Conservation (phyloP, 2,797 vertebrate species). For the Hoplostethus atlanticus region DNA sequence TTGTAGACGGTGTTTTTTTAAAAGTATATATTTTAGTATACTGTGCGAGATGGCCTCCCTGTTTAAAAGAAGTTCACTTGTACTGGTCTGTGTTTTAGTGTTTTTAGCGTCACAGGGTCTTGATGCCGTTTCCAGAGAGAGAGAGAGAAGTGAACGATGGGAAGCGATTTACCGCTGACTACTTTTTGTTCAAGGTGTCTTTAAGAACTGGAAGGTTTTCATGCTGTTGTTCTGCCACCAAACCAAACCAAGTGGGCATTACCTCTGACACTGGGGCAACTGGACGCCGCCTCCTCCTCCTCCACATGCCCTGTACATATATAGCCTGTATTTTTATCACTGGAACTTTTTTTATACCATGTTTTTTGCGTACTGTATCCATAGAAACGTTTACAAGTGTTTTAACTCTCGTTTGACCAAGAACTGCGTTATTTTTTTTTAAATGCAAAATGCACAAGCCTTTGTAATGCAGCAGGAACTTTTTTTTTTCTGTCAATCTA, state of each 20-base stretch:
- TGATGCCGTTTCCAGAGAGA: neutral
- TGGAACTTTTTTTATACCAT: conserved; percentile 59
- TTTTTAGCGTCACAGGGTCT: neutral
- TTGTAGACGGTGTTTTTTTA: neutral
- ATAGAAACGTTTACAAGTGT: conserved; percentile 77
- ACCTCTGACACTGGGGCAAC: conserved; percentile 56
- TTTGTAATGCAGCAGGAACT: conserved; percentile 16
- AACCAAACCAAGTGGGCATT: conserved; percentile 60
- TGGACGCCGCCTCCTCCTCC: conserved; percentile 25
- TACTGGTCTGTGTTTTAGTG: no score
- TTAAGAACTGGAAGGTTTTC: conserved; percentile 45
- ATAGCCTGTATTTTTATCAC: conserved; percentile 56
- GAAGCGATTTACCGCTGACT: conserved; percentile 42
- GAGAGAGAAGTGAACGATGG: conserved; percentile 5
- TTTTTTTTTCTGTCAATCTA: neutral
- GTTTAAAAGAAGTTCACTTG: neutral
- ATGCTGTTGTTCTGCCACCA: conserved; percentile 56
- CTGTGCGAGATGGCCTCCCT: conserved; percentile 8
- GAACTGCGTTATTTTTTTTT: conserved; percentile 32
- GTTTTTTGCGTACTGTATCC: conserved; percentile 70
- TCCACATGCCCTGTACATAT: conserved; percentile 21
- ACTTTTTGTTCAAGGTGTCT: conserved; percentile 15
- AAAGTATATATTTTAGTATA: conserved; percentile 1
- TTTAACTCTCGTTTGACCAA: conserved; percentile 46
- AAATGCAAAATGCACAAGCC: conserved; percentile 50